These are phyloP conservation scores for Delphinapterus leucas DNA, from an alignment of 2,113 vertebrate species.

Conservation along the genomic window DNA sequence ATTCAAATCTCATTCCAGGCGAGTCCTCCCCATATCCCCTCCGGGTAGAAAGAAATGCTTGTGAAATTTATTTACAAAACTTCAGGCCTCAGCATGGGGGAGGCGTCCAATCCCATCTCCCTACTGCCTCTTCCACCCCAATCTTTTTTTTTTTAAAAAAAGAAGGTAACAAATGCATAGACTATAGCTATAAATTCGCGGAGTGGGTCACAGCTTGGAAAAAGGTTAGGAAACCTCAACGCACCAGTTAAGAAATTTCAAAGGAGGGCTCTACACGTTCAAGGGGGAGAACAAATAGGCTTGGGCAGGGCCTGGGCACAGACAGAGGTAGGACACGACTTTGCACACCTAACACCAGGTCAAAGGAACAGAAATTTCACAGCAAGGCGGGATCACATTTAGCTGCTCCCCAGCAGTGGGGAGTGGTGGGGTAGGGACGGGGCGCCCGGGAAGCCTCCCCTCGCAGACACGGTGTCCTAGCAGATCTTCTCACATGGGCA, in stretches of 20 bases:
- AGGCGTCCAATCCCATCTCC: slow-evolving; percentile 25
- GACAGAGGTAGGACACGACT: slow-evolving; percentile 74
- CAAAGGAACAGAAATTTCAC: slow-evolving; percentile 71
- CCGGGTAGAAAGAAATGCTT: slow-evolving; percentile 48
- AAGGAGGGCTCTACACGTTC: slow-evolving; percentile 50
- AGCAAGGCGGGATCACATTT: slow-evolving; percentile 73
- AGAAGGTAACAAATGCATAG: slow-evolving; percentile 53
- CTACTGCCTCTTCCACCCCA: slow-evolving; percentile 15
- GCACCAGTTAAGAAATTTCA: slow-evolving; percentile 59
- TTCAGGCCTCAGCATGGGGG: neutral
- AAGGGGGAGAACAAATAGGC: slow-evolving; percentile 35
- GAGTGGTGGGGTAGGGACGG: slow-evolving; percentile 3
- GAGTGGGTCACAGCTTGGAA: slow-evolving; percentile 22
- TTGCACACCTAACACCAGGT: slow-evolving; percentile 76
- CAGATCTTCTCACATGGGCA: slow-evolving; percentile 36
- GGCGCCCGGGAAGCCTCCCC: neutral
- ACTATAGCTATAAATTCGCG: slow-evolving; percentile 48
- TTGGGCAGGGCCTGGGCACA: slow-evolving; percentile 57
- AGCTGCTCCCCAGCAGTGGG: slow-evolving; percentile 57
- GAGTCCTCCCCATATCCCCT: neutral
- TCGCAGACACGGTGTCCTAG: neutral
- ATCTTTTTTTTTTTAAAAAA: slow-evolving; percentile 1
- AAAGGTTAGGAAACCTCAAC: slow-evolving; percentile 58
- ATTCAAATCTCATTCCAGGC: slow-evolving; percentile 43
- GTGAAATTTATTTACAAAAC: slow-evolving; percentile 76